Base-by-base conservation (phyloP, 1,140 invertebrate genomes). In the Anadara kagoshimensis region DNA sequence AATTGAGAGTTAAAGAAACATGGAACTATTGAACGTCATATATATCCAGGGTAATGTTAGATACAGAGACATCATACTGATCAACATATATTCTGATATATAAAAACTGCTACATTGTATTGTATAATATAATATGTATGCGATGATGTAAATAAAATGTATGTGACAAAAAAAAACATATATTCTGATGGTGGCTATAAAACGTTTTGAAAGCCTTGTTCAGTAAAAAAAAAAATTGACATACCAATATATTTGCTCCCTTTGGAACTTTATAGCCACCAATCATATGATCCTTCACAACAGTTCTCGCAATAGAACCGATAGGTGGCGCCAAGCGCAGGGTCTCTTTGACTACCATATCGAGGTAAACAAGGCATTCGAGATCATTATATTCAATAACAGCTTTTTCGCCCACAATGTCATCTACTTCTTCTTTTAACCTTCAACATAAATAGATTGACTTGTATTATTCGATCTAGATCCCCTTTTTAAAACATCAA, bases 301-400 rank as follows among this genome's bases (percentile, higher is more conserved):
- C 36, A 20, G 65, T 43, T 49, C 69, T 64, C 44, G 49, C 65
- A 5, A 54, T 65, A 18, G 47, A 47, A 41, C 51, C 36, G 45
- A 43, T 54, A 49, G 66, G 66, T 36, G 70, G 62, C 43, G 47
- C 56, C 3, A 72, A 44, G 16, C 70, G 22, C 4, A 72, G 41
- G 1, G 62, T 59, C 51, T 72, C 70, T 43, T 72, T 72, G 8
- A 72, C 41, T 4, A 72, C 70, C 70, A 72, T 72, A 36, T 72
- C 70, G 4, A 66, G 20, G n/a, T 72, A 72, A 1, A 54, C 24
- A n/a, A 72, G 41, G 11, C 66, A 22, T 0, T 41, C 26, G 4
- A 59, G 14, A 11, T 72, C 70, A 1, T 62, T 29, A 51, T 14
- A 12, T 5, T 49, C 43, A 7, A 72, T 45, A 16, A 51, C 62